Base-by-base conservation (phyloP, 2,888 invertebrate genomes). In the Scaptomyza parva region DNA sequence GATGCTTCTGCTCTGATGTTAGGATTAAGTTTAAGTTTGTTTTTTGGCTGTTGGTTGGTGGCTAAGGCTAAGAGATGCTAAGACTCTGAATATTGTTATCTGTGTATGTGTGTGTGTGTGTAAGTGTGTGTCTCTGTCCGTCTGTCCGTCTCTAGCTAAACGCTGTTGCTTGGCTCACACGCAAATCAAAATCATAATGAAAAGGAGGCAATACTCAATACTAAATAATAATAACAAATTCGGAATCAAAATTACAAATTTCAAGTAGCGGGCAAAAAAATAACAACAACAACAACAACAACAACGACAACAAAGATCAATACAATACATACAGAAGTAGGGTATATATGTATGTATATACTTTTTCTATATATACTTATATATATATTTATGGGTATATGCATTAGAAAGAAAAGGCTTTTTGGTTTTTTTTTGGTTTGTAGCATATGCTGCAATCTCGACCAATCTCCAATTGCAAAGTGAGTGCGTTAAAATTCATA, bases 381-480 rank as follows among this genome's bases (percentile, higher is more conserved):
- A 39, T 59, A 30, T 33, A 40, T 66, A 33, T 22, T 18, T 37
- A 6, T 35, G 5, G 5, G 22, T 28, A 51, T 51, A 41, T 28
- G 26, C 20, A 41, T 26, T n/a, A 22, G 39, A 51, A 11, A 26
- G 37, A 28, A 20, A 51, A 50, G 37, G 44, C n/a, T 30, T 30
- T 30, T 30, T 30, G 3, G 3, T 17, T 35, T 37, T 17, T 54
- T 63, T 76, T 54, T 65, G 70, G 67, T 72, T 75, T 86, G 88
- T 79, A 87, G 87, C 76, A 84, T 70, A 88, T 73, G 87, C 87
- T 86, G 79, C 84, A 90, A 83, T 84, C 78, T 90, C 88, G 88
- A 88, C 89, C 89, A 92, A 92, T 90, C 92, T 91, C 92, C 92
- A 89, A 86, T 88, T 91, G 92, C 89, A 92, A 91, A 90, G 91